Evolutionary conservation across 1,140 invertebrate genomes (phyloP), one percentile per base, ranked within the genome.

Genomic region (Varroa destructor): DNA sequence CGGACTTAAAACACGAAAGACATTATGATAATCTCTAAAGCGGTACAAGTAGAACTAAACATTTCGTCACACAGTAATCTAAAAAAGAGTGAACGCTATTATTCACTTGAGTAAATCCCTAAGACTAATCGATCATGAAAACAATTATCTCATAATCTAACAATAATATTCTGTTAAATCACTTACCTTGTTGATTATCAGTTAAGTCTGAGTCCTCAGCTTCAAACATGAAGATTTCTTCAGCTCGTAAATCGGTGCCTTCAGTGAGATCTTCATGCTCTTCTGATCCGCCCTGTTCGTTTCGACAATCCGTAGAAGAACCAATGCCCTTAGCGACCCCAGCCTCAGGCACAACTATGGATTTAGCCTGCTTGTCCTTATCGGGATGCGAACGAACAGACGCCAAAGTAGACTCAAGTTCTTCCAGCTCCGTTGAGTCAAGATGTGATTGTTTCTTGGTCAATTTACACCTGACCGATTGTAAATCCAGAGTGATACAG

Each of bases 181-280:
- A 10, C 42, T 61, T 10, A 43, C 57, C 42, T 43, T 37, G 42
- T 25, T 71, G 46, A 6, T n/a, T 37, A 54, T 71, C 40, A 10
- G 14, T 25, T 42, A 71, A 3, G 71, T 71, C 71, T 2, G 84
- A 42, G 77, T 81, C 81, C 79, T 87, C 82, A 75, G 85, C 78
- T 78, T 87, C 84, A 78, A 85, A 83, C 46, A 82, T 76, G 75
- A 84, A 84, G 51, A 84, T 79, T 75, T 84, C 81, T 81, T 74
- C 55, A 73, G 40, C 14, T 40, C 57, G 25, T 36, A 42, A 12
- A 36, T 36, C 40, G 57, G 61, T 8, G 8, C 46, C 46, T 51
- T 51, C 46, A 51, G 4, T 8, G 3, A 51, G 46, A 51, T 51
- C 46, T 3, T 51, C 46, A 3, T 51, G 46, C 46, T 51, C 46